Evolutionary conservation across 2,113 vertebrate genomes (phyloP), one percentile per base, ranked within the genome.

Genomic region (Hippocampus barbouri): DNA sequence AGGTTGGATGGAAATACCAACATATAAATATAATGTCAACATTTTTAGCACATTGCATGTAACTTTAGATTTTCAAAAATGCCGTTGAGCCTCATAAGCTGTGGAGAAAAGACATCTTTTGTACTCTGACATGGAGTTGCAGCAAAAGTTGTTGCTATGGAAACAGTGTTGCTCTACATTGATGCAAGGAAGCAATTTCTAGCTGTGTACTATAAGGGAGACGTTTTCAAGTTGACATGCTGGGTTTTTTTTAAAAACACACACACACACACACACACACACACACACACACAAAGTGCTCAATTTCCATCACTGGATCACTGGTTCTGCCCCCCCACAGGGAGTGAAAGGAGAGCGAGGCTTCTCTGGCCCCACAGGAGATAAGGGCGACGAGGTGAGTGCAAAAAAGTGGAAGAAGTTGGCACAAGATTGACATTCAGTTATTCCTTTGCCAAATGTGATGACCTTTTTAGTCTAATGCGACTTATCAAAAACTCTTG

Each of bases 341-440:
- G 97, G 97, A 83, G 93, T 84, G 81, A 99, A 99, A 92, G 97
- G 97, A 82, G 97, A 99, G 85, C 91, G 96, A 80, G 97, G 97
- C 54, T 97, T 96, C 88, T 90, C 95, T 77, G 97, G 97, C 5
- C 92, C 95, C 59, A 68, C 66, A 0, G 97, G 97, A 78, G 95
- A 96, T 72, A 98, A 97, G 89, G 97, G 97, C 0, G 95, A 98
- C 63, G 95, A 98, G 95, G 97, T 99, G 91, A 79, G 90, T 83
- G 51, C 23, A 51, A 59, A 54, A 34, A 47, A 49, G 43, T 66
- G 14, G 41, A 65, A 41, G n/a, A 66, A 66, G 41, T 45, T 20
- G 74, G 56, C 41, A 69, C 60, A 61, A 61, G 5, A 30, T 38
- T 61, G 27, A 30, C 30, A 34, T 18, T 61, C 59, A 61, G 27